Evolutionary conservation across 2,888 invertebrate genomes (phyloP), one percentile per base, ranked within the genome.

Genomic region (Drosophila bunnanda): DNA sequence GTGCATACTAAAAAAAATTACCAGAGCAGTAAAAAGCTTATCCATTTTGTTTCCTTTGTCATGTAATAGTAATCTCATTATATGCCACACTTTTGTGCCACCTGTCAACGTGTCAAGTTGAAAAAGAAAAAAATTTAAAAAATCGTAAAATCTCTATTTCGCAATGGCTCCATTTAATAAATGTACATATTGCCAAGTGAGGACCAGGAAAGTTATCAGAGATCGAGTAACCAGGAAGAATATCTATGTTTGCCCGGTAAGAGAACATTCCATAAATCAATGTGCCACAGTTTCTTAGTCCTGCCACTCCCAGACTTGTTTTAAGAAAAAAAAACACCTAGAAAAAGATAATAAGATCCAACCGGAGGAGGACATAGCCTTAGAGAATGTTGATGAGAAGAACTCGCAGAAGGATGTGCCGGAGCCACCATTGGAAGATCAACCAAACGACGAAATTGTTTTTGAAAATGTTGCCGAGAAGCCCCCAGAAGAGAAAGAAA

Each of bases 191-290:
- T 88, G 88, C 60, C n/a, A 58, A 8, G 22, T 8, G 1, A 59
- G 46, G 32, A 81, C 88, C 5, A 64, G 79, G 0, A 81, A 84
- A 13, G 28, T 84, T 22, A 55, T 73, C 2, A 68, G 28, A 9
- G 69, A 85, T 60, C 44, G 32, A 2, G 9, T n/a, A 2, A 88
- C 88, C 8, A 34, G 25, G 0, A 61, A 76, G 43, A 28, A 58
- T 6, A 66, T 73, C 2, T 88, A 81, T 43, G 12, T 85, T n/a
- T 81, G 82, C 30, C 88, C 88, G 28, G 88, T 88, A 64, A 73
- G 70, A n/a, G 12, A 50, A 25, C 1, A 13, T 7, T n/a, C 2
- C 5, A 1, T 9, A 17, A 9, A 6, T 13, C 8, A 2, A 4
- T 2, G 1, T 9, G 1, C 10, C 2, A 41, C 17, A n/a, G n/a